Evolutionary conservation across 1,140 invertebrate species (phyloP), one percentile per base, ranked within the genome.

Genomic region (Drosophila insularis): DNA sequence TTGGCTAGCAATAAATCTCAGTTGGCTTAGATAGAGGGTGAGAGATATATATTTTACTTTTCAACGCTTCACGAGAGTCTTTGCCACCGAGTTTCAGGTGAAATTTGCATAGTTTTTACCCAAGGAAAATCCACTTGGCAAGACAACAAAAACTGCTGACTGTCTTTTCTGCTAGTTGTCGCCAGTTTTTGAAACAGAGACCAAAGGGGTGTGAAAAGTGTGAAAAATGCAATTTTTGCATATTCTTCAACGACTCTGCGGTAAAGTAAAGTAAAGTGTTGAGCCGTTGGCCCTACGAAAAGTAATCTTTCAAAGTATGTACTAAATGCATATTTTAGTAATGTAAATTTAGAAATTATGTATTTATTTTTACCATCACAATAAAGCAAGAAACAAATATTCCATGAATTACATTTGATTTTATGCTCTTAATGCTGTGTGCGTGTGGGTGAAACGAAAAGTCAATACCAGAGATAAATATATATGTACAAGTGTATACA

Each of bases 101-200:
- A 50, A 58, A 86, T 86, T 87, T 87, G 75, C 81, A 87, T 86
- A 78, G 67, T 43, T 62, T 6, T 43, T 17, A 53, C 43, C 63
- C 63, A 46, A 4, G 53, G 65, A 71, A 70, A 74, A 87, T 69
- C 60, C 74, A 78, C 81, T 62, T 54, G 39, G 46, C 39, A 43
- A 43, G 14, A 46, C 53, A 53, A 43, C 17, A 32, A 63, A 59
- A 46, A 54, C 27, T 54, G 40, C 50, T 68, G 67, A 71, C 60
- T 74, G 69, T 61, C 60, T 64, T 35, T 72, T 53, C 50, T 59
- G 37, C 50, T 55, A 40, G 35, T 54, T 68, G 61, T 53, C 46
- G 37, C 53, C 4, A 11, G 2, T 19, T 61, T 19, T 11, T 10
- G 39, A 32, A 13, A 35, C 5, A 19, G 14, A 4, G 65, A 11